phyloP scores from a whole-genome alignment of 2,113 vertebrate species.

The Rousettus leschenaultii region DNA sequence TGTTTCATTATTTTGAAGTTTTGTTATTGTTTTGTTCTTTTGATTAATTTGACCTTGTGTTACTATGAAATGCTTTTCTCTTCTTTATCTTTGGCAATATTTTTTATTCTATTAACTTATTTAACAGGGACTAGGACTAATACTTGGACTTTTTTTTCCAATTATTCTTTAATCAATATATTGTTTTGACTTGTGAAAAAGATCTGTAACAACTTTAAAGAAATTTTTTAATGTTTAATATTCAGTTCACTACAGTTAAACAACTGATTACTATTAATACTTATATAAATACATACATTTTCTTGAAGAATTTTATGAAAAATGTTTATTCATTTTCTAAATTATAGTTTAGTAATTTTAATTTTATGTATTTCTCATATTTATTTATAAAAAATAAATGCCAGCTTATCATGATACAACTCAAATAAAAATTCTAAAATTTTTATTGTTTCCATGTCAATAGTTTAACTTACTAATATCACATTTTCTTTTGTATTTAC shows the following conservation, averaged over 20 bases:
- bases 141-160: background rate
- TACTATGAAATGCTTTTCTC: background rate
- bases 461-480: background rate
- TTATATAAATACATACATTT: background rate
- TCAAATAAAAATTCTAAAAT: background rate
- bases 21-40: background rate
- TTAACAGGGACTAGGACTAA: background rate
- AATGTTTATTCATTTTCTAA: background rate
- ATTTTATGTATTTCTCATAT: background rate
- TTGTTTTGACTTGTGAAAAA: background rate
- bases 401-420: background rate
- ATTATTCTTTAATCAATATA: background rate
- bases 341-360: background rate
- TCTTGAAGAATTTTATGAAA: background rate
- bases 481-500: conserved; percentile 31
- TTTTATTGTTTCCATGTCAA: background rate
- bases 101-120: background rate
- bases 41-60: background rate
- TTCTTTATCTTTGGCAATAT: background rate
- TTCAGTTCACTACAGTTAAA: background rate
- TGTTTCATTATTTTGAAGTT: background rate
- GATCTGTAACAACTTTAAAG: background rate
- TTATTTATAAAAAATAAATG: background rate
- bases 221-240: background rate
- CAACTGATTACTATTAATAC: background rate